Evolutionary conservation across 2,113 vertebrate genomes (phyloP).

Genomic region (Alouatta palliata): DNA sequence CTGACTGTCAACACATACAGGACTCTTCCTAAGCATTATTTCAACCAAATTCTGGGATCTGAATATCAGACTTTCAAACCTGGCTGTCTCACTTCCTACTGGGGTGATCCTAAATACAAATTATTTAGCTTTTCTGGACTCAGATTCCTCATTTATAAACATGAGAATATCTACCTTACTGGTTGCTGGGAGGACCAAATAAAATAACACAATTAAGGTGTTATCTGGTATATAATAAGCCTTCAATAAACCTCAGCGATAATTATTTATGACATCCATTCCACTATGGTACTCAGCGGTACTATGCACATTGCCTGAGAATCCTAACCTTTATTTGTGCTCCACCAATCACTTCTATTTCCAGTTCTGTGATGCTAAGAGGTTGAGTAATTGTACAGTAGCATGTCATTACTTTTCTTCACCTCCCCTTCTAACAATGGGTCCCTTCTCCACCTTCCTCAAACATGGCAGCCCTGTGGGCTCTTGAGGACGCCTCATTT

Average conservation of each 20-base stretch:
- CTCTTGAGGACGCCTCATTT: neutral
- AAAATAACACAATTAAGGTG: neutral
- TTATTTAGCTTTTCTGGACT: neutral
- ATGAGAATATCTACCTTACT: neutral
- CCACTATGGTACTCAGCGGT: neutral
- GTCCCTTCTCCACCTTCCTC: neutral
- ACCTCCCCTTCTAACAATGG: neutral
- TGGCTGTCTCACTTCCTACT: neutral
- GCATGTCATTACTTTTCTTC: fast-evolving
- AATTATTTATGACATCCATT: fast-evolving
- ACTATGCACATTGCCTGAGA: neutral
- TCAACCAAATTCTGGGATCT: neutral
- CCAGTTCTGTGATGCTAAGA: neutral
- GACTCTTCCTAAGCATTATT: neutral
- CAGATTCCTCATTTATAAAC: neutral
- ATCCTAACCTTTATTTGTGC: neutral
- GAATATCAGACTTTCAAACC: neutral
- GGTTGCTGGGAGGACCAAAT: neutral
- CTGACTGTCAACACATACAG: neutral
- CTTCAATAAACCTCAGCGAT: neutral
- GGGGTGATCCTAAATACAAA: neutral
- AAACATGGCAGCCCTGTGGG: neutral
- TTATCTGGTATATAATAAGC: neutral
- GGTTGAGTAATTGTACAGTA: neutral
- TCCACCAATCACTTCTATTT: neutral